phyloP scores from a whole-genome alignment of 2,113 vertebrate genomes.

The Aegithalos caudatus region DNA sequence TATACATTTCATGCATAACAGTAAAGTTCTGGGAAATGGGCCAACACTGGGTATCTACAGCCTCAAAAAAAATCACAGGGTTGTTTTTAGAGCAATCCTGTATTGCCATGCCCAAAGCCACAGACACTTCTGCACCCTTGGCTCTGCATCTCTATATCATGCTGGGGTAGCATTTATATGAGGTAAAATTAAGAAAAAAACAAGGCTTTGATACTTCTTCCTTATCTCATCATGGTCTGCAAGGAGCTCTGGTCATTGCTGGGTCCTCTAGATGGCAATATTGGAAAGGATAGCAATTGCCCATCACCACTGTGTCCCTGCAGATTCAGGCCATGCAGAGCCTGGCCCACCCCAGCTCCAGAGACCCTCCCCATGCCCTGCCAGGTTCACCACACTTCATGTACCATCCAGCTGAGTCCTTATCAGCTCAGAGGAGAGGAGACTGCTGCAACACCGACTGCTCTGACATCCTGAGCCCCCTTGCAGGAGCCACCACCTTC shows the following conservation, averaged over 20 bases:
- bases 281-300: constrained; percentile 23
- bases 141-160: rapidly evolving
- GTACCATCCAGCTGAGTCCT: background rate
- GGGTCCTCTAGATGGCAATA: constrained; percentile 64
- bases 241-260: background rate
- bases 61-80: background rate
- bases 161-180: background rate
- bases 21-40: too few species aligned
- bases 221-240: background rate
- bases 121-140: background rate
- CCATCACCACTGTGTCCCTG: rapidly evolving
- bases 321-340: background rate
- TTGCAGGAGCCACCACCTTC: background rate
- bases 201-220: background rate
- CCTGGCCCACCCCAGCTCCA: background rate
- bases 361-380: background rate
- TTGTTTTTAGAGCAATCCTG: background rate
- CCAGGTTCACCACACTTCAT: rapidly evolving
- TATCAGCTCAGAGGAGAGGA: background rate
- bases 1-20: too few species aligned
- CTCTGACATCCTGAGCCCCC: background rate
- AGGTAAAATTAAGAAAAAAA: rapidly evolving
- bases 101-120: background rate
- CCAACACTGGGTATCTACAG: too few species aligned
- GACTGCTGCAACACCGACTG: rapidly evolving